A percentile compares a stretch with the other conserved stretches of the same genome.
Conservation (phyloP, 2,797 vertebrate genomes). For the Malacoraja senta region DNA sequence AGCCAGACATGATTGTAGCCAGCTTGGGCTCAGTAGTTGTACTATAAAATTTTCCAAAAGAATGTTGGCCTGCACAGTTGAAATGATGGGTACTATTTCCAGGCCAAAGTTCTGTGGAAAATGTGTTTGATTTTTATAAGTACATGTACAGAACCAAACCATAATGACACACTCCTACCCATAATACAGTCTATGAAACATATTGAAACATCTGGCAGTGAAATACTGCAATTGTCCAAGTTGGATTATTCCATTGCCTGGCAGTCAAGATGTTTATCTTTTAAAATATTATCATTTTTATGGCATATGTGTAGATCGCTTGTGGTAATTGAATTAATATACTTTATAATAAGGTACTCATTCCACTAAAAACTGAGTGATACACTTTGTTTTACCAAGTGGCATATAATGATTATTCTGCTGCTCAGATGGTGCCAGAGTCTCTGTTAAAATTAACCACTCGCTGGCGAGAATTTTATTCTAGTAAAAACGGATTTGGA, state of each 20-base stretch:
- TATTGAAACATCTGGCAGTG: neutral
- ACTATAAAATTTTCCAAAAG: slow-evolving; percentile 31
- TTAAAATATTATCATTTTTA: neutral
- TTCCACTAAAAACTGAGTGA: neutral
- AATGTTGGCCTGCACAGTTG: neutral
- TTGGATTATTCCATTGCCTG: neutral
- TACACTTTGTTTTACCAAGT: neutral
- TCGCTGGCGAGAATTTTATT: neutral
- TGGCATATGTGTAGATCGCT: neutral
- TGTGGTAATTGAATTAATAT: neutral
- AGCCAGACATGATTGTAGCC: neutral
- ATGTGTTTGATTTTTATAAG: neutral
- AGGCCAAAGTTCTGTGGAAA: slow-evolving; percentile 24
- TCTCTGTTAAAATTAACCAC: neutral
- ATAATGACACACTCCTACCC: neutral
- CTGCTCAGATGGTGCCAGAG: neutral
- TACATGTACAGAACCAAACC: neutral
- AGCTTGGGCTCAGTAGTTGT: neutral
- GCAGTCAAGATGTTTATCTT: neutral
- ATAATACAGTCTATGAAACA: neutral
- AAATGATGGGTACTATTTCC: neutral
- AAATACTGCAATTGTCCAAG: neutral
- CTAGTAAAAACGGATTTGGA: neutral
- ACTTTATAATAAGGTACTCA: neutral
- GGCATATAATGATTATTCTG: neutral